phyloP scores from a whole-genome alignment of 2,113 vertebrate genomes.

The Pteruthius melanotis region DNA sequence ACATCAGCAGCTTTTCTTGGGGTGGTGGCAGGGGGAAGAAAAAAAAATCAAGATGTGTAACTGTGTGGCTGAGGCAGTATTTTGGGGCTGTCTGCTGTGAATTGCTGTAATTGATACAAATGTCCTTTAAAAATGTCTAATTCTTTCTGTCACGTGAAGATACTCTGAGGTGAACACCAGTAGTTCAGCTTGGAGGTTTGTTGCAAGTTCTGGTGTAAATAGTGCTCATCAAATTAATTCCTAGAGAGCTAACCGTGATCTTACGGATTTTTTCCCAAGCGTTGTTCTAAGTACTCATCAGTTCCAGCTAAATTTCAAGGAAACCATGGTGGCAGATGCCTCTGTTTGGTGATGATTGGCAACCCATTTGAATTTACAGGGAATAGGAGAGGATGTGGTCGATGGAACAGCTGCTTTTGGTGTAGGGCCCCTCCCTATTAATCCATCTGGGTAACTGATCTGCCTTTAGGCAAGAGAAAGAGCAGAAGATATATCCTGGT shows the following conservation, averaged over 20 bases:
- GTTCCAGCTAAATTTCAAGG: neutral
- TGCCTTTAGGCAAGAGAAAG: neutral
- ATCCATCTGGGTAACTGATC: neutral
- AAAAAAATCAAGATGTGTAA: neutral
- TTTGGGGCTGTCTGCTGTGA: neutral
- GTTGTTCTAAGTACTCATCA: fast-evolving
- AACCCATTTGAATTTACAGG: neutral
- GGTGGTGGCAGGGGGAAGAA: fast-evolving
- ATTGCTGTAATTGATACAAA: neutral
- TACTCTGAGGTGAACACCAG: neutral
- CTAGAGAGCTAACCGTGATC: neutral
- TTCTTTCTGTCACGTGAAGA: neutral
- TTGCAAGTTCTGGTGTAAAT: neutral
- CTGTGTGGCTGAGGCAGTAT: neutral
- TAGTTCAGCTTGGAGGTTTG: neutral
- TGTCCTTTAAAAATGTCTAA: neutral
- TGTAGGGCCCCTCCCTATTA: neutral
- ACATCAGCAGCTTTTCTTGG: neutral
- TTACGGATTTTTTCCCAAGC: neutral
- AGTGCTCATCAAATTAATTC: neutral
- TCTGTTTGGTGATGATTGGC: neutral
- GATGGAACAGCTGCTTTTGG: neutral
- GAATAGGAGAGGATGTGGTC: fast-evolving
- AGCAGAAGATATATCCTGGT: neutral
- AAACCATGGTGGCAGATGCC: neutral